Conservation (phyloP, 2,113 vertebrate species). For the Aptenodytes patagonicus region DNA sequence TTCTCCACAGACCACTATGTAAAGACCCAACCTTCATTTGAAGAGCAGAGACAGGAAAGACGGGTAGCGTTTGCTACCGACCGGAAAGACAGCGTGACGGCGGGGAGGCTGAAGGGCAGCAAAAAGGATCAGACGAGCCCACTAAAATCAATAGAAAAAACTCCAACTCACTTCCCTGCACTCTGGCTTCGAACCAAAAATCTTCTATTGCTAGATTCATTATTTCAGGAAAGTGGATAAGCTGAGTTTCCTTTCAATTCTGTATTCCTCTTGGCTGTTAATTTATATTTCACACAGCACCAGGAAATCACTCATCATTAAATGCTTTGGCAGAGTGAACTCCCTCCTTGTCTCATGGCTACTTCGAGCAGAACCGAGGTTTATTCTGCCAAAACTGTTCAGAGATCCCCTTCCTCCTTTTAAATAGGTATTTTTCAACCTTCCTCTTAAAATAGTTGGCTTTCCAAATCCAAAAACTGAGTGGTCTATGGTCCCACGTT, state of each 20-base stretch:
- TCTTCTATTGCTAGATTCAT: background rate
- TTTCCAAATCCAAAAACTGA: background rate
- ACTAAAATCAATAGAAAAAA: background rate
- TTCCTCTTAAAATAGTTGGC: background rate
- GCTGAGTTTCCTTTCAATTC: background rate
- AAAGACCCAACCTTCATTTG: background rate
- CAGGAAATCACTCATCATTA: background rate
- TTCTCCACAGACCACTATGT: background rate
- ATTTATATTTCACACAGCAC: background rate
- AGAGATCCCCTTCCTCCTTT: background rate
- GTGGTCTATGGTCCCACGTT: background rate
- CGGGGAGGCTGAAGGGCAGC: background rate
- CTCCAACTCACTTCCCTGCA: background rate
- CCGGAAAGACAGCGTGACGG: accelerated
- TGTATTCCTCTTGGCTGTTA: background rate
- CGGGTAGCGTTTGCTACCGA: accelerated
- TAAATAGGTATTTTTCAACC: background rate
- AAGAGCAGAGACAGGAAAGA: background rate
- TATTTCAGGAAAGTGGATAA: background rate
- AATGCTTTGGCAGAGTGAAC: background rate
- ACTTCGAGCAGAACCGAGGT: background rate
- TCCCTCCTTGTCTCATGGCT: background rate
- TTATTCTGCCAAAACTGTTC: background rate
- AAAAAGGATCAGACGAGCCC: background rate
- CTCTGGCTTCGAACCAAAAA: background rate